These are phyloP conservation scores for Epinephelus malabaricus DNA, from an alignment of 2,797 vertebrate genomes.

Conservation along the genomic window DNA sequence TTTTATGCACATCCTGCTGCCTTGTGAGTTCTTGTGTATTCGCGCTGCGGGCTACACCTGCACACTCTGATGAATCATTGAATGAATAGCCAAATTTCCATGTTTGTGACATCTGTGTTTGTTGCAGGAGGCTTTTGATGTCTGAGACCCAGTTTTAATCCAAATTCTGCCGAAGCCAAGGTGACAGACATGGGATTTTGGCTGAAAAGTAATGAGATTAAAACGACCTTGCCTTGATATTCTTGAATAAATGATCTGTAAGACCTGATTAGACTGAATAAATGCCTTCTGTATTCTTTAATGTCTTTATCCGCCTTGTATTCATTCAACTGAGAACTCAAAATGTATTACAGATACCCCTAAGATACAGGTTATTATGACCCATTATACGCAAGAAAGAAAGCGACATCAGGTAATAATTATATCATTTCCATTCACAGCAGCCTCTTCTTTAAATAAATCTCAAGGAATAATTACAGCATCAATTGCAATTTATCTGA, in stretches of 20 bases:
- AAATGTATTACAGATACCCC: conserved; percentile 1
- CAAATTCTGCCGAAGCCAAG: conserved; percentile 22
- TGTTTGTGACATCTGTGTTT: conserved; percentile 59
- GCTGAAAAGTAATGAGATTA: conserved; percentile 45
- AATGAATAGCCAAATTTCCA: conserved; percentile 37
- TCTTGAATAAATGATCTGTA: conserved; percentile 7
- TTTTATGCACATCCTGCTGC: conserved; percentile 23
- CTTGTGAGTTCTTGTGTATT: conserved; percentile 25
- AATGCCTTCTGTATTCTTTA: conserved; percentile 12
- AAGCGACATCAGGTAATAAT: conserved; percentile 41
- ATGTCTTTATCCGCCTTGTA: conserved; percentile 19
- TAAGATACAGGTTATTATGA: conserved; percentile 1
- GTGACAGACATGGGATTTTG: conserved; percentile 14
- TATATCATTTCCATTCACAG: conserved; percentile 29
- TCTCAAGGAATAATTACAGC: conserved; percentile 55
- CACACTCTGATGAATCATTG: conserved; percentile 39
- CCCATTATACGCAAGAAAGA: conserved; percentile 7
- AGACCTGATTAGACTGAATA: conserved; percentile 31
- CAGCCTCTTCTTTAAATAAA: conserved; percentile 42
- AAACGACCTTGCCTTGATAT: conserved; percentile 28
- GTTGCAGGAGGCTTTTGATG: conserved; percentile 51
- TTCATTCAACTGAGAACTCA: neutral
- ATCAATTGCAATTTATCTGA: conserved; percentile 58
- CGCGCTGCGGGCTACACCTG: conserved; percentile 34
- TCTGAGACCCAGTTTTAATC: conserved; percentile 38